Evolutionary conservation across 2,797 vertebrate genomes (phyloP).

Genomic region (Rhinophrynus dorsalis): DNA sequence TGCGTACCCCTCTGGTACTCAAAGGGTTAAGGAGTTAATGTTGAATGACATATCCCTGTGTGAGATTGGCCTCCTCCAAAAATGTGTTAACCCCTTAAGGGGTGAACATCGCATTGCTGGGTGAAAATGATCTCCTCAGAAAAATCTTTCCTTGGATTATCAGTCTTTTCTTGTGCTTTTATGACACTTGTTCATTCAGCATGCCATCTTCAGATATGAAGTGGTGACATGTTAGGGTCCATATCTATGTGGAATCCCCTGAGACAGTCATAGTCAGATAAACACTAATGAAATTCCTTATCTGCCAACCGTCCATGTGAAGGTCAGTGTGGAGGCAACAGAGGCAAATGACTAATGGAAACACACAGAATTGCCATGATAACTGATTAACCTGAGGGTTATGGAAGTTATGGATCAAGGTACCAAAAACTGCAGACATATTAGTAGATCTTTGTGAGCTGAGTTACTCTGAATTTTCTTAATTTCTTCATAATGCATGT

Average conservation of each 20-base stretch:
- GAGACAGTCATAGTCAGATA: constrained; percentile 67
- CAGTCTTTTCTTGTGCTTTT: constrained; percentile 61
- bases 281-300: constrained; percentile 76
- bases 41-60: no score
- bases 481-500: no score
- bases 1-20: no score
- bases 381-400: constrained; percentile 66
- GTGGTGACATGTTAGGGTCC: not conserved
- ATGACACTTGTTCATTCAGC: constrained; percentile 57
- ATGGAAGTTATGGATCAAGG: constrained; percentile 56
- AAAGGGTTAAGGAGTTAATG: no score
- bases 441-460: not conserved
- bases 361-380: constrained; percentile 67
- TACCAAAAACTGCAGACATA: constrained; percentile 1
- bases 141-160: constrained; percentile 59
- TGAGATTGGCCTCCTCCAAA: no score
- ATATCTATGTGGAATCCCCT: constrained; percentile 20
- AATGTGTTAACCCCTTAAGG: no score
- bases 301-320: constrained; percentile 64
- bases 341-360: constrained; percentile 62
- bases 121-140: no score
- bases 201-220: constrained; percentile 48
- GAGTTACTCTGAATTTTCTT: no score
- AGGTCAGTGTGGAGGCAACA: constrained; percentile 74
- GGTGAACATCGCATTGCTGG: no score